Base-by-base conservation (phyloP, 2,113 vertebrate genomes). In the Pristiophorus japonicus region DNA sequence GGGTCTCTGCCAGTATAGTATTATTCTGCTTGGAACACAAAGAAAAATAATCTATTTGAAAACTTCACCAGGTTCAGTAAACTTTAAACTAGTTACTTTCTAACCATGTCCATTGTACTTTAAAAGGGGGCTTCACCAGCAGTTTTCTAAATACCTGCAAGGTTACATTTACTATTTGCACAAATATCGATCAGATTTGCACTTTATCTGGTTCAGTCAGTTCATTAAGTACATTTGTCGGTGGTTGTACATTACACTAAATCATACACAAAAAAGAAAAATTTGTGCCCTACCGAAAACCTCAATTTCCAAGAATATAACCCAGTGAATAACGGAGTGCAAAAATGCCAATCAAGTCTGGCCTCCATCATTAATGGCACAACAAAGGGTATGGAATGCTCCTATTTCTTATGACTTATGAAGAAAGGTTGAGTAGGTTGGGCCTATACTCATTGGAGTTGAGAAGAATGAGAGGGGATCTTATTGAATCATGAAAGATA, bases 291-390 rank as follows among this genome's bases (percentile, higher is more conserved):
- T 38, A 92, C n/a, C 34, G 8, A 38, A 81, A 92, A 92, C 7
- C 88, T 92, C 62, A 92, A 92, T 92, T 92, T 63, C 88, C 88
- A 92, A 92, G 34, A 3, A 65, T 92, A 92, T 20, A 81, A 81
- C 38, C 38, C 16, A 92, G 38, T 65, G 87, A 91, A 59, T 7
- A 4, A 92, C 16, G 2, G 34, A 92, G 18, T 38, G 38, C 55
- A 4, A 34, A 92, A 92, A n/a, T 63, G 59, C 63, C 47, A 90
- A 59, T 59, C 47, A 90, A 51, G 51, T 59, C 30, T n/a, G 34
- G n/a, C 30, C 30, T 22, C 59, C 5, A 38, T 92, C 88, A 90
- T 45, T 81, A 45, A 45, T 7, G 45, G 78, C 38, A 34, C 47
- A 90, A 34, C 27, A 90, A 59, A 34, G 18, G 4, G 45, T 55